These are phyloP conservation scores for Lota lota DNA, from an alignment of 2,113 vertebrate genomes.

Conservation along the genomic window DNA sequence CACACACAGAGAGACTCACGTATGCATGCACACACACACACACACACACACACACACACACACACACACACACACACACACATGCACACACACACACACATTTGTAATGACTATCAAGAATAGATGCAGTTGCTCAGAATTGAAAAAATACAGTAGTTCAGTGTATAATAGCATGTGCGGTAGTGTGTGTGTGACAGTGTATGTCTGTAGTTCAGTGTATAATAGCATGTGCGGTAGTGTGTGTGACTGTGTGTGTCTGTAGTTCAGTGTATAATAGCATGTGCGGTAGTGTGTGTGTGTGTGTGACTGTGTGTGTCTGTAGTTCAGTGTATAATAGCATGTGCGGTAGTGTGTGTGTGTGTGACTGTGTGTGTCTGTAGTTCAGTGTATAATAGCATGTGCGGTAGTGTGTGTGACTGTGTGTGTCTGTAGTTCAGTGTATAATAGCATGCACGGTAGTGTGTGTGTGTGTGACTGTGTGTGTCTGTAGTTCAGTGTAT, in stretches of 20 bases:
- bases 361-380: too few species aligned
- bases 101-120: background rate
- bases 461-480: slow-evolving; percentile 11
- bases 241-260: slow-evolving; percentile 12
- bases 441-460: background rate
- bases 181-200: background rate
- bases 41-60: background rate
- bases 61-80: background rate
- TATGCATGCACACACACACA: background rate
- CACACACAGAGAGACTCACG: background rate
- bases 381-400: too few species aligned
- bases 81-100: background rate
- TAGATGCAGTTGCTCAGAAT: background rate
- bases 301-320: background rate
- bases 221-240: slow-evolving; percentile 11
- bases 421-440: background rate
- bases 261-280: background rate
- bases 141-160: too few species aligned
- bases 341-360: background rate
- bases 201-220: background rate
- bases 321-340: background rate
- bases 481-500: background rate
- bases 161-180: too few species aligned
- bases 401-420: background rate
- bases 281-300: background rate